Conservation (phyloP, 2,113 vertebrate species). For the Elephas maximus region DNA sequence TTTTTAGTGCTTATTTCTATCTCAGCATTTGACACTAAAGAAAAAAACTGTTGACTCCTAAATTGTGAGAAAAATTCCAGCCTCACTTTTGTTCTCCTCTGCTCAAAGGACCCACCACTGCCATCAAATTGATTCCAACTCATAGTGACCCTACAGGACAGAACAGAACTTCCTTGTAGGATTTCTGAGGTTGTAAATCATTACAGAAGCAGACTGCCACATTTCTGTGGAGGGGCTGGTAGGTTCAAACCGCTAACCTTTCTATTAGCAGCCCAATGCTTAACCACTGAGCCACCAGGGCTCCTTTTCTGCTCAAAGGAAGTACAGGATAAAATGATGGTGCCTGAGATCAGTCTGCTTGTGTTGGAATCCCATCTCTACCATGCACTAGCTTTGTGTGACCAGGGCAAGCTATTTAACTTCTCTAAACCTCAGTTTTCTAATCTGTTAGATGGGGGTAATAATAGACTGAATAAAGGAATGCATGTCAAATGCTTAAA, state of each 20-base stretch:
- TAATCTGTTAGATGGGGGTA: not conserved
- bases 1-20: slow-evolving; percentile 10
- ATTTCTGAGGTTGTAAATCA: too few species aligned
- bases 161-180: too few species aligned
- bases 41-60: not conserved
- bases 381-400: not conserved
- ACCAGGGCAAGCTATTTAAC: not conserved
- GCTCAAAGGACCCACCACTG: not conserved
- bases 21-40: slow-evolving; percentile 18
- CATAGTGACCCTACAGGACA: too few species aligned
- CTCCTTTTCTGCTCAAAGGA: not conserved
- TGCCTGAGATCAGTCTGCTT: not conserved
- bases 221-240: too few species aligned
- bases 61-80: not conserved
- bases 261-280: too few species aligned
- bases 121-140: too few species aligned
- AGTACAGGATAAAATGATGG: not conserved
- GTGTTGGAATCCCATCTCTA: not conserved
- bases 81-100: not conserved
- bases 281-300: too few species aligned
- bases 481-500: not conserved
- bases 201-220: too few species aligned
- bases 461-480: not conserved
- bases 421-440: slow-evolving; percentile 19
- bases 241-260: too few species aligned